Conservation (phyloP, 1,140 invertebrate species). For the Anoplolepis gracilipes region DNA sequence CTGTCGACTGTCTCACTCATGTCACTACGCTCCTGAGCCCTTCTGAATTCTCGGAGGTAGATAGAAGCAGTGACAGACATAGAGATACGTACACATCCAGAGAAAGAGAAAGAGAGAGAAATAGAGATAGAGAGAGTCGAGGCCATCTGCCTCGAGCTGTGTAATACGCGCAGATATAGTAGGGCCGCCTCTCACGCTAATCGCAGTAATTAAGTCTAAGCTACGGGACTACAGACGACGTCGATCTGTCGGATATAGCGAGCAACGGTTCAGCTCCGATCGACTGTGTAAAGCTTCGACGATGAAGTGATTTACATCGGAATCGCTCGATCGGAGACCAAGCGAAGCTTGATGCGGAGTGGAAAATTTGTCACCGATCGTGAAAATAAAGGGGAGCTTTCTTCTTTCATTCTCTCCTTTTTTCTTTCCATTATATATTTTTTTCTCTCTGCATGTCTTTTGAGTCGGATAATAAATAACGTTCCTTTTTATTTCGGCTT, state of each 20-base stretch:
- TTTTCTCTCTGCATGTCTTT: constrained; percentile 11
- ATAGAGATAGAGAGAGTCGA: constrained; percentile 30
- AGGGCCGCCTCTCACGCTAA: constrained; percentile 77
- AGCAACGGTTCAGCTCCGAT: constrained; percentile 40
- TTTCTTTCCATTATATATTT: background rate
- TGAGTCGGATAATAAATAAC: constrained; percentile 30
- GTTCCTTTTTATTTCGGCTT: constrained; percentile 39
- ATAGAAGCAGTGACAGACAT: background rate
- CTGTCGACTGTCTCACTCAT: constrained; percentile 48
- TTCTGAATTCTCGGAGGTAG: constrained; percentile 38
- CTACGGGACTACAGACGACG: constrained; percentile 72
- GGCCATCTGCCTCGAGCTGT: constrained; percentile 48
- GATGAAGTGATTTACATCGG: constrained; percentile 76
- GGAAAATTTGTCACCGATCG: constrained; percentile 57
- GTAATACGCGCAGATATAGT: constrained; percentile 75
- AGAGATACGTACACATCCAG: background rate
- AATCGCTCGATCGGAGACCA: constrained; percentile 64
- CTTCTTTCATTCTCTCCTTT: background rate
- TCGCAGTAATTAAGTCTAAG: constrained; percentile 82
- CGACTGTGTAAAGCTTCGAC: constrained; percentile 65
- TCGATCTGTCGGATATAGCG: constrained; percentile 56
- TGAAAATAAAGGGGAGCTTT: constrained; percentile 38
- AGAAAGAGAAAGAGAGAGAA: constrained; percentile 12
- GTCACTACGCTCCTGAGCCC: constrained; percentile 45
- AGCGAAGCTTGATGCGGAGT: constrained; percentile 1